Evolutionary conservation across 2,797 vertebrate species (phyloP).

Genomic region (Mastacembelus armatus): DNA sequence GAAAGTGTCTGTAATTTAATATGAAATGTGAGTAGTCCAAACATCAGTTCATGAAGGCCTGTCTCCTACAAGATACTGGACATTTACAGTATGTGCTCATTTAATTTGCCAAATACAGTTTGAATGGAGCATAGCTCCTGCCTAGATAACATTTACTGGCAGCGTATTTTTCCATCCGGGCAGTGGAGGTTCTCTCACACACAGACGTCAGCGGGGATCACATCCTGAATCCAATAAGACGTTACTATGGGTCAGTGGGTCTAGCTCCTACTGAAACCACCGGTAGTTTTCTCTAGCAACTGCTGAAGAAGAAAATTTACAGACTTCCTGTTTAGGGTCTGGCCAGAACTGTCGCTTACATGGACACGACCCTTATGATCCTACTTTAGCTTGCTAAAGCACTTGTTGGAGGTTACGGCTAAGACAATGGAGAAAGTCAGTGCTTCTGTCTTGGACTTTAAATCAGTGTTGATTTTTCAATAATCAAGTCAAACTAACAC

Average conservation of each 20-base stretch:
- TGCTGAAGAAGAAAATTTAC: too few relatives aligned
- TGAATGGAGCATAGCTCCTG: constrained; percentile 1
- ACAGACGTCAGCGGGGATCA: not conserved
- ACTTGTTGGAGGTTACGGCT: not conserved
- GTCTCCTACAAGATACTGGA: not conserved
- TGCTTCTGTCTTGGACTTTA: too few relatives aligned
- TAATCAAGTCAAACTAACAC: not conserved
- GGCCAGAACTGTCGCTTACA: too few relatives aligned
- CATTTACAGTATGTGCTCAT: not conserved
- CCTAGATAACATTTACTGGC: constrained; percentile 14
- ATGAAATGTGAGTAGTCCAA: too few relatives aligned
- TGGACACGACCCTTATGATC: too few relatives aligned
- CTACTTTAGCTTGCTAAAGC: not conserved
- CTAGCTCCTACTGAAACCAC: not conserved
- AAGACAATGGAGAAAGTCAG: not conserved
- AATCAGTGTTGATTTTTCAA: not conserved
- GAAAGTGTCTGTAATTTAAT: not conserved
- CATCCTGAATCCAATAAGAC: not conserved
- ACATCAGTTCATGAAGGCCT: not conserved
- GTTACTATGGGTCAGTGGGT: not conserved
- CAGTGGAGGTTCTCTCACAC: not conserved
- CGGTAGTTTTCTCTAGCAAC: too few relatives aligned
- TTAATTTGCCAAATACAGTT: constrained; percentile 7
- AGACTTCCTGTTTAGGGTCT: too few relatives aligned
- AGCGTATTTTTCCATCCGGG: not conserved